Percentiles rank a stretch among this genome's conserved stretches.
phyloP scores from a whole-genome alignment of 2,888 invertebrate species.

The Rhopalosiphum nymphaeae region DNA sequence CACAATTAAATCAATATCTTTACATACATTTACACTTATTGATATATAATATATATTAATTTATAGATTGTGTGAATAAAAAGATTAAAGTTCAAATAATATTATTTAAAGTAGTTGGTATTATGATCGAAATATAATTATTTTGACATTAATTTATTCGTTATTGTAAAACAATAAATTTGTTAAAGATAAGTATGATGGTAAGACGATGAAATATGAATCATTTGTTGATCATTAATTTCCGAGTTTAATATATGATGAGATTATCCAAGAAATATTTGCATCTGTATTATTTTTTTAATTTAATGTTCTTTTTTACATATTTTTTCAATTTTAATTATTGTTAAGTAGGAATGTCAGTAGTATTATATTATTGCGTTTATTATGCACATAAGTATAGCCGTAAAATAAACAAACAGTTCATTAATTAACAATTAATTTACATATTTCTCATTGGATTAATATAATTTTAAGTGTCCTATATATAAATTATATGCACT shows the following conservation, averaged over 20 bases:
- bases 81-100: neutral
- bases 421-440: neutral
- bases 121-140: neutral
- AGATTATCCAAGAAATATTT: neutral
- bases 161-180: neutral
- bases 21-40: neutral
- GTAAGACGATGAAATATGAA: neutral
- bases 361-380: neutral
- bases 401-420: neutral
- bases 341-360: neutral
- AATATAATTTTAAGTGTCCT: neutral
- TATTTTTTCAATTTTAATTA: neutral
- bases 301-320: neutral
- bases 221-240: neutral
- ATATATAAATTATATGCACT: neutral
- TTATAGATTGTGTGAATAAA: neutral
- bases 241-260: neutral
- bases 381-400: too few species aligned
- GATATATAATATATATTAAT: neutral
- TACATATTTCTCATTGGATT: neutral
- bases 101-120: neutral
- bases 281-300: neutral
- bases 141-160: neutral
- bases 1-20: neutral
- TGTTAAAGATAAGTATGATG: neutral